Base-by-base conservation (phyloP, 2,113 vertebrate genomes). In the Oenanthe oenanthe region DNA sequence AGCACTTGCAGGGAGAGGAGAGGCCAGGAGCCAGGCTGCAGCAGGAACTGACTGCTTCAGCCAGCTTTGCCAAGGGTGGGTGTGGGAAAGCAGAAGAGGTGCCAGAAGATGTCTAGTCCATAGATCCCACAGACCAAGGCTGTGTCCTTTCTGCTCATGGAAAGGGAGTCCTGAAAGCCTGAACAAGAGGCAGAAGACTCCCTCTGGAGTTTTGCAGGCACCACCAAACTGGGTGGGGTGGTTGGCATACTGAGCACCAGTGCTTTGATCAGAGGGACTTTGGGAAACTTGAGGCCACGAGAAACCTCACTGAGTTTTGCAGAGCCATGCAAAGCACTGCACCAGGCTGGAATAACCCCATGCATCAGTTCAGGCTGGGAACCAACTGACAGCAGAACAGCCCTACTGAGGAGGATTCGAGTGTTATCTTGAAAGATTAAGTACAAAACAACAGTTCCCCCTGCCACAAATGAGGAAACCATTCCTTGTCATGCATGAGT, bases 401-500 rank as follows among this genome's bases (percentile, higher is more conserved):
- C n/a, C 54, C n/a, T 40, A 6, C 17, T 47, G 58, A 94, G 45
- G 63, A 92, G 28, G 26, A 42, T 5, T 3, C 4, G 2, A 26
- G 15, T 36, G 40, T 81, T 85, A n/a, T 18, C 48, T 24, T 67
- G 74, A 56, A 85, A 88, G 34, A 42, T 85, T 65, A 60, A 43
- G 17, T 5, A 45, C 17, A 15, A 70, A 56, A 34, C 40, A 75
- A 29, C 24, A n/a, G n/a, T 22, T 74, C 20, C 19, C 24, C 29
- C 53, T 50, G 43, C 58, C 42, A 62, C 50, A 77, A 29, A 43
- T 21, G 45, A 80, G 34, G 22, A 85, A 72, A 56, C 7, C 12
- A 8, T 31, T 92, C 40, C 61, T 51, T 0, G 0, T 31, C 24
- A 29, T 8, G 12, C 42, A 43, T 51, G 28, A 85, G 29, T 47